Evolutionary conservation across 2,888 invertebrate species (phyloP).

Genomic region (Sipha maydis): DNA sequence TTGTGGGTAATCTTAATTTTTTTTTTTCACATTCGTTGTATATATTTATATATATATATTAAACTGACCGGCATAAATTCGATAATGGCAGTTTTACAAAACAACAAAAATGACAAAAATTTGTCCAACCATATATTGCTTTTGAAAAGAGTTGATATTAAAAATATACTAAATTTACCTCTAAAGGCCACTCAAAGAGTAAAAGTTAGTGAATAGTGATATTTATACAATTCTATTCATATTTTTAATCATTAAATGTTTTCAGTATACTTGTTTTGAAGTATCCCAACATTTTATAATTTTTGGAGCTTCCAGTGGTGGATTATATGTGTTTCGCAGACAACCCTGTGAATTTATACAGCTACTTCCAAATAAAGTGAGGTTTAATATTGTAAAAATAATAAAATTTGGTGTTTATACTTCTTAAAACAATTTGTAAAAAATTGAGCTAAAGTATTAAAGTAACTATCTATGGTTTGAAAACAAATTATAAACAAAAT

Average conservation of each 20-base stretch:
- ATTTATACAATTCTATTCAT: neutral
- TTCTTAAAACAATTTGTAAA: too few species aligned
- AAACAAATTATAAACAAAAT: too few species aligned
- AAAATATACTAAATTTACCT: slow-evolving; percentile 63
- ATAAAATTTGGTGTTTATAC: neutral
- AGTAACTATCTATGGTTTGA: too few species aligned
- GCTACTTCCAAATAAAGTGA: slow-evolving; percentile 80
- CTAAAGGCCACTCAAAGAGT: slow-evolving; percentile 65
- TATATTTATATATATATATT: neutral
- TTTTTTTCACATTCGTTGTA: neutral
- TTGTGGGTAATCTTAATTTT: neutral
- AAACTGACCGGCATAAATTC: neutral
- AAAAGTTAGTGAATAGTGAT: slow-evolving; percentile 63
- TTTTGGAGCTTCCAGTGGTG: slow-evolving; percentile 85
- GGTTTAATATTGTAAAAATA: neutral
- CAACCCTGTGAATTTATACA: slow-evolving; percentile 80
- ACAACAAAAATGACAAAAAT: slow-evolving; percentile 12
- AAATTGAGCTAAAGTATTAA: too few species aligned
- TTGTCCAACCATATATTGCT: slow-evolving; percentile 50
- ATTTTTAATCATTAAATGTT: slow-evolving; percentile 64
- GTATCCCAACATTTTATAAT: slow-evolving; percentile 78
- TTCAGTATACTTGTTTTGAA: slow-evolving; percentile 81
- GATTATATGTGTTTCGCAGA: slow-evolving; percentile 80
- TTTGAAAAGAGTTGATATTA: slow-evolving; percentile 63
- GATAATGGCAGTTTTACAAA: slow-evolving; percentile 20